phyloP scores from a whole-genome alignment of 2,797 vertebrate genomes.

The Pseudochromis fuscus region DNA sequence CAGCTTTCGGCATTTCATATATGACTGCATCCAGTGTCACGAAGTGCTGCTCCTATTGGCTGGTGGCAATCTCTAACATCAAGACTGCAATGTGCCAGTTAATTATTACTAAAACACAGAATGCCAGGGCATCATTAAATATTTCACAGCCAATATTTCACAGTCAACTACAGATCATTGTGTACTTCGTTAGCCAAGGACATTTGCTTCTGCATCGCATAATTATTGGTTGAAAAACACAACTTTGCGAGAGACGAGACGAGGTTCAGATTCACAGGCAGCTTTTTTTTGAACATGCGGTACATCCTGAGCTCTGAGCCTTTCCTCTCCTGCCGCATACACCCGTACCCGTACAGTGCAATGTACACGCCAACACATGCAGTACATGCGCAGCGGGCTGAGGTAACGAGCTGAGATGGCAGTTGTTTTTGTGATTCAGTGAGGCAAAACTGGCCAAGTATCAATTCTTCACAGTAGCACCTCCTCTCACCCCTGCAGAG shows the following conservation, averaged over 20 bases:
- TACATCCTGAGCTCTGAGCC: conserved; percentile 1
- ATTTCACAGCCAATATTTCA: neutral
- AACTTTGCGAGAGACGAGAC: neutral
- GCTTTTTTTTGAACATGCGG: neutral
- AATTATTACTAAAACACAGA: conserved; percentile 5
- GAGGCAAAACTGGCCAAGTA: conserved; percentile 64
- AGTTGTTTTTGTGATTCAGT: conserved; percentile 72
- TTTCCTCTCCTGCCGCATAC: conserved; percentile 16
- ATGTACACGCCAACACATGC: conserved; percentile 10
- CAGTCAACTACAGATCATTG: neutral
- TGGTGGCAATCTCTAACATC: neutral
- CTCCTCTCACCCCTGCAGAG: conserved; percentile 61
- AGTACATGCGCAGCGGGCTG: conserved; percentile 36
- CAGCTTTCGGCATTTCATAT: neutral
- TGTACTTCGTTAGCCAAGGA: neutral
- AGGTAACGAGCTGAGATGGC: conserved; percentile 76
- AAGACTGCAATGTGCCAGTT: neutral
- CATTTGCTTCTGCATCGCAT: conserved; percentile 1
- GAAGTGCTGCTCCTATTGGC: neutral
- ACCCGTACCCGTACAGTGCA: conserved; percentile 29
- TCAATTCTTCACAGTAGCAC: conserved; percentile 70
- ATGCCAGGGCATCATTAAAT: neutral
- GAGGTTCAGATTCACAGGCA: neutral
- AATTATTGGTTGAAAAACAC: neutral
- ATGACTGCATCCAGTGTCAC: neutral